A percentile compares a stretch with the other conserved stretches of the same genome.
These are phyloP conservation scores for Fregata magnificens DNA, from an alignment of 2,113 vertebrate genomes.

Conservation along the genomic window DNA sequence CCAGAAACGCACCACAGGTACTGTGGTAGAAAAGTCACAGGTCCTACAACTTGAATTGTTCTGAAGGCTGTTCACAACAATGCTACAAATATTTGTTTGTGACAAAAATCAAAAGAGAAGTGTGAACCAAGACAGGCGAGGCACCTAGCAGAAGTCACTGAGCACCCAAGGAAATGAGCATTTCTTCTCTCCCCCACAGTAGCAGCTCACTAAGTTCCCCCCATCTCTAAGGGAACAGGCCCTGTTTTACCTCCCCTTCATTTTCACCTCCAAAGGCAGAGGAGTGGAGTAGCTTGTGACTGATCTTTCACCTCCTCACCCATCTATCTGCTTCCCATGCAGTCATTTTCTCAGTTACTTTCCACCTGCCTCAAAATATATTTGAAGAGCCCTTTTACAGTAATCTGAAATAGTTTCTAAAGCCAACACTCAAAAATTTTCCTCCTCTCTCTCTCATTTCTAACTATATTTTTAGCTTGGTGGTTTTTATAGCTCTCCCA, in stretches of 20 bases:
- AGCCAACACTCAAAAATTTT: slow-evolving; percentile 23
- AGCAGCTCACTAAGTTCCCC: neutral
- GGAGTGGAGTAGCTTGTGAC: neutral
- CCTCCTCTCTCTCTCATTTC: slow-evolving; percentile 25
- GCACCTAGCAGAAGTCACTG: neutral
- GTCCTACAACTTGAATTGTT: neutral
- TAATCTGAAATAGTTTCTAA: slow-evolving; percentile 28
- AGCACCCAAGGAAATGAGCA: neutral
- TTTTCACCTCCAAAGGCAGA: neutral
- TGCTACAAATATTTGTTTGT: neutral
- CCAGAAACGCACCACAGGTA: neutral
- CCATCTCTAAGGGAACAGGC: neutral
- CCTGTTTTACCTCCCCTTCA: neutral
- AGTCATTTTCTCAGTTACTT: slow-evolving; percentile 10
- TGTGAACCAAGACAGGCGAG: neutral
- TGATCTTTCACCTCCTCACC: neutral
- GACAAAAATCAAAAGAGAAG: neutral
- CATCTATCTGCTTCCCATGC: neutral
- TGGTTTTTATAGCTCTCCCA: slow-evolving; percentile 53
- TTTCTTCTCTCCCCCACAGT: accelerated
- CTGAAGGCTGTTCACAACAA: neutral
- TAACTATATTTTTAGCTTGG: slow-evolving; percentile 50
- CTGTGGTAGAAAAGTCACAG: neutral
- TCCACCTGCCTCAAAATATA: neutral
- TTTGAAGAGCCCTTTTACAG: neutral